These are phyloP conservation scores for Trigoniulus corallinus DNA, from an alignment of 1,140 invertebrate genomes.

Conservation along the genomic window DNA sequence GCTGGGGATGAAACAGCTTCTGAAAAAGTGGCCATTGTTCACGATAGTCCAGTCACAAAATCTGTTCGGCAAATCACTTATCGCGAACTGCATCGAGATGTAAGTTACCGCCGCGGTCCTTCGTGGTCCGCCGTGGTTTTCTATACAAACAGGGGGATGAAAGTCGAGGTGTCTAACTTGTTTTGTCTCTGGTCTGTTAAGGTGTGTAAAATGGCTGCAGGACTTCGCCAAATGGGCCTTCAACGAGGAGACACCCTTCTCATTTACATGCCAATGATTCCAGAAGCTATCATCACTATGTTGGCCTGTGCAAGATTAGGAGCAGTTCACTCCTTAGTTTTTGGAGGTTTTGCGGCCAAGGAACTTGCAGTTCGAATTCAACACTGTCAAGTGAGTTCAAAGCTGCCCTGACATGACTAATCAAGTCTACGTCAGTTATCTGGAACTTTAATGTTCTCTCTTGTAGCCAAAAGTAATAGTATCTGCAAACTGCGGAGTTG, in stretches of 20 bases:
- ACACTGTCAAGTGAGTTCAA: conserved; percentile 40
- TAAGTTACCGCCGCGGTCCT: conserved; percentile 16
- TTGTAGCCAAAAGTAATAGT: conserved; percentile 66
- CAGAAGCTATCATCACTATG: conserved; percentile 71
- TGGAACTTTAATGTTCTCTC: neutral
- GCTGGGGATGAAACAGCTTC: conserved; percentile 28
- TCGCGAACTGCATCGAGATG: conserved; percentile 55
- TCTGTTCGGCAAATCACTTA: conserved; percentile 60
- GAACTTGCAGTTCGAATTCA: conserved; percentile 70
- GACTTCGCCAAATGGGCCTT: conserved; percentile 51
- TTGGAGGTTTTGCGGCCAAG: conserved; percentile 73
- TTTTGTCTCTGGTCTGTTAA: conserved; percentile 19
- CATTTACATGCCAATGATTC: conserved; percentile 83
- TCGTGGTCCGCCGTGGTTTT: neutral
- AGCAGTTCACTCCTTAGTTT: conserved; percentile 72
- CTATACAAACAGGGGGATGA: neutral
- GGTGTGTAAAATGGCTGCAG: conserved; percentile 59
- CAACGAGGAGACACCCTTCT: conserved; percentile 56
- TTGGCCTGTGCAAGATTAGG: conserved; percentile 62
- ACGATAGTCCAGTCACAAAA: conserved; percentile 73
- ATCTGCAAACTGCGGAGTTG: conserved; percentile 74
- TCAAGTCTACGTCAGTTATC: too few species aligned
- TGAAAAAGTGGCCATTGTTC: conserved; percentile 55
- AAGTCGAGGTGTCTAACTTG: conserved; percentile 2
- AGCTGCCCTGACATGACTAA: neutral